Conservation (phyloP, 2,888 invertebrate genomes). For the Melanostoma scalare region DNA sequence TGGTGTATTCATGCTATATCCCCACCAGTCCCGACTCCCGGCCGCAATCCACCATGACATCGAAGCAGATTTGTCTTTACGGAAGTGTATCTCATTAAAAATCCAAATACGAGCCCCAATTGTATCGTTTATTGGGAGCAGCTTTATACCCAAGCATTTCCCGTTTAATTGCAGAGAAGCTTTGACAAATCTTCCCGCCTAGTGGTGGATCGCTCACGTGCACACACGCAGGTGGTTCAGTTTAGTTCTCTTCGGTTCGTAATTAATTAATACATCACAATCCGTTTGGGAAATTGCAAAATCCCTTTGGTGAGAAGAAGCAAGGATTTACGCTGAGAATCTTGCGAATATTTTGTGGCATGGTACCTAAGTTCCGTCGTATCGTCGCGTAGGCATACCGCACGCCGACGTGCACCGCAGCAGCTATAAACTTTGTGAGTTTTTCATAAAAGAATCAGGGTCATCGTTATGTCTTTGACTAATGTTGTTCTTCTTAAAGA, state of each 20-base stretch:
- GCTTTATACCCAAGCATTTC: constrained; percentile 33
- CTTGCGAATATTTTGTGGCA: constrained; percentile 34
- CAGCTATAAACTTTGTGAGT: too few species aligned
- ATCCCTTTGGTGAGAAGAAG: constrained; percentile 39
- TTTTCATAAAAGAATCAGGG: too few species aligned
- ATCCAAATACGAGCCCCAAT: constrained; percentile 64
- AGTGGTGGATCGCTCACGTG: constrained; percentile 8
- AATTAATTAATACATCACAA: constrained; percentile 66
- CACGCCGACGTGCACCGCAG: too few species aligned
- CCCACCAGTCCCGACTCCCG: background rate
- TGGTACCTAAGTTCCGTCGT: constrained; percentile 23
- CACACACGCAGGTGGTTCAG: constrained; percentile 50
- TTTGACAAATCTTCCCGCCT: constrained; percentile 65
- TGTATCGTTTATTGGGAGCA: constrained; percentile 58
- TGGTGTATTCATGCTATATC: background rate
- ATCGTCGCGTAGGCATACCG: background rate
- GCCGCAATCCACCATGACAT: constrained; percentile 41
- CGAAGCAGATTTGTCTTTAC: constrained; percentile 69
- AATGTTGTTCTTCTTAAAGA: too few species aligned
- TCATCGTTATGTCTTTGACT: too few species aligned
- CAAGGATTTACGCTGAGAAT: constrained; percentile 28
- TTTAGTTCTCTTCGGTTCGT: constrained; percentile 33
- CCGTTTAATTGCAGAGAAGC: constrained; percentile 50
- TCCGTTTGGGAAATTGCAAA: constrained; percentile 42
- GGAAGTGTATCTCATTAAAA: constrained; percentile 67